Percentiles rank a stretch among this genome's conserved stretches.
phyloP scores from a whole-genome alignment of 2,888 invertebrate species.

The Panorpa germanica region DNA sequence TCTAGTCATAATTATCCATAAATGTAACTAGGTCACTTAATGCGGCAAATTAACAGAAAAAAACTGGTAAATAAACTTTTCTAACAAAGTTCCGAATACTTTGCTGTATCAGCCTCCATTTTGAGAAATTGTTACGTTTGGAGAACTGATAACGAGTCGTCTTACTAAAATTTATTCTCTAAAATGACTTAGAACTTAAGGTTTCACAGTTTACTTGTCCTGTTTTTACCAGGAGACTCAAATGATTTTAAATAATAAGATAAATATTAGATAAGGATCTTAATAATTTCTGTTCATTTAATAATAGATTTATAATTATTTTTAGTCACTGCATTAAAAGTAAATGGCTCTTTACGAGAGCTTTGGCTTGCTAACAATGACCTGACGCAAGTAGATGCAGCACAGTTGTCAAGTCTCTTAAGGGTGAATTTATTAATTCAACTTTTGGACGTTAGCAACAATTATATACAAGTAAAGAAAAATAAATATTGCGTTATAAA shows the following conservation, averaged over 20 bases:
- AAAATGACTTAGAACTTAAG: too few relatives aligned
- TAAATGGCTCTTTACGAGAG: conserved; percentile 58
- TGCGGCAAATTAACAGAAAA: too few relatives aligned
- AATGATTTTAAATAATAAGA: not conserved
- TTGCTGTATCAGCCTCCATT: too few relatives aligned
- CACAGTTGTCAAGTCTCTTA: conserved; percentile 56
- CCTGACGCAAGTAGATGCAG: conserved; percentile 52
- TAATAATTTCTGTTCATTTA: conserved; percentile 4
- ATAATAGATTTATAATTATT: conserved; percentile 10
- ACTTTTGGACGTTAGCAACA: conserved; percentile 63
- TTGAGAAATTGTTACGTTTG: too few relatives aligned
- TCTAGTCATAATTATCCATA: conserved; percentile 4
- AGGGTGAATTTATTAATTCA: conserved; percentile 55
- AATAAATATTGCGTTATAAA: too few relatives aligned
- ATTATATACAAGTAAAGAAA: conserved; percentile 34
- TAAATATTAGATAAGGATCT: not conserved
- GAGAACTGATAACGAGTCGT: too few relatives aligned
- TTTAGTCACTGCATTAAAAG: conserved; percentile 58
- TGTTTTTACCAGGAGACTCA: too few relatives aligned
- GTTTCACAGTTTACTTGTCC: too few relatives aligned
- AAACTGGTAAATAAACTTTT: too few relatives aligned
- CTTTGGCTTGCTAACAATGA: conserved; percentile 70
- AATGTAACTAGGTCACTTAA: too few relatives aligned
- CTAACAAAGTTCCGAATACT: too few relatives aligned
- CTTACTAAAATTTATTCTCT: too few relatives aligned